Conservation (phyloP, 2,888 invertebrate genomes). For the Phyllotreta striolata region DNA sequence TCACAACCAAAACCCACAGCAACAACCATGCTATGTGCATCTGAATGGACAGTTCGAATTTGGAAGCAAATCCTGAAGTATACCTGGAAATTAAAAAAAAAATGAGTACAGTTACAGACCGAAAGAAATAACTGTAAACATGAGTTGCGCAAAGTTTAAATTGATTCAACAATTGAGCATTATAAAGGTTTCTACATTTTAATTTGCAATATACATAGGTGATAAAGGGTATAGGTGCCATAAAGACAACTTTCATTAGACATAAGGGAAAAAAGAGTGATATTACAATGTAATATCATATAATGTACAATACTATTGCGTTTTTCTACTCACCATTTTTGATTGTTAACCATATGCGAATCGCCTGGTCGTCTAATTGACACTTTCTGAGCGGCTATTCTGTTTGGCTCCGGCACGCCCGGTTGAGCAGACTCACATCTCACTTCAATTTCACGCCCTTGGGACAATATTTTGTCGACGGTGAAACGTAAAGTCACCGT, state of each 20-base stretch:
- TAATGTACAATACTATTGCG: too few relatives aligned
- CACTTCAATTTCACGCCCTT: conserved; percentile 51
- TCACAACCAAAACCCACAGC: conserved; percentile 28
- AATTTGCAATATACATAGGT: too few relatives aligned
- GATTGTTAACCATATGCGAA: conserved; percentile 50
- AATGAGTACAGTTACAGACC: too few relatives aligned
- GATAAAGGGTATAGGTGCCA: too few relatives aligned
- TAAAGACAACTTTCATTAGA: too few relatives aligned
- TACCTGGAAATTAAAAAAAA: conserved; percentile 14
- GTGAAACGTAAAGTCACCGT: conserved; percentile 50
- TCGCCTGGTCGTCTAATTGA: conserved; percentile 43
- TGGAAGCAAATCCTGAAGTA: conserved; percentile 5
- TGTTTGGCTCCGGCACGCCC: conserved; percentile 53
- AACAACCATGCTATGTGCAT: conserved; percentile 32
- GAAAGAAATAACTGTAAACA: too few relatives aligned
- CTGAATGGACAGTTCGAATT: neutral
- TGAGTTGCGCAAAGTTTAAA: too few relatives aligned
- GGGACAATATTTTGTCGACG: conserved; percentile 51
- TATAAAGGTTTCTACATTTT: too few relatives aligned
- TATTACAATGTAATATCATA: too few relatives aligned
- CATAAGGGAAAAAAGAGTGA: too few relatives aligned
- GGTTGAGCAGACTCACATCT: conserved; percentile 55
- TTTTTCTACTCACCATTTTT: conserved; percentile 39
- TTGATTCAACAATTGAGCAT: too few relatives aligned
- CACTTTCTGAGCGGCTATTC: conserved; percentile 46